Conservation (phyloP, 1,140 invertebrate genomes). For the Lethocerus indicus region DNA sequence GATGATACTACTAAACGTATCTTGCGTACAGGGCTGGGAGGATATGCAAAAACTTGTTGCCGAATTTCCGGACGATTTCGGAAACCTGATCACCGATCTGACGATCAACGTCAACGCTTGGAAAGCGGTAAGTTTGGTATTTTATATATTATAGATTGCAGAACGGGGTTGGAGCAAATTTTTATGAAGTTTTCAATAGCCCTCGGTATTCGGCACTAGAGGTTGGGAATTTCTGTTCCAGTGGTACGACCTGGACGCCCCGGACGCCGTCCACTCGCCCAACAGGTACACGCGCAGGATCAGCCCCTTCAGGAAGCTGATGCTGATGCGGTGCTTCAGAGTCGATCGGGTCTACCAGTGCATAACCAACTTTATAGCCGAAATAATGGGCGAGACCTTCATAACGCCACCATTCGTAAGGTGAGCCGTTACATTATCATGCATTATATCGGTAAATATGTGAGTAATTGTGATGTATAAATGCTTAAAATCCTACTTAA, state of each 20-base stretch:
- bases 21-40: slow-evolving; percentile 3
- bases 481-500: too few species aligned
- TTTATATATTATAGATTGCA: neutral
- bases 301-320: slow-evolving; percentile 49
- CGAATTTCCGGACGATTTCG: slow-evolving; percentile 1
- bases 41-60: neutral
- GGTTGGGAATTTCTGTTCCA: slow-evolving; percentile 23
- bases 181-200: neutral
- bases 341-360: slow-evolving; percentile 68
- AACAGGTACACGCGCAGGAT: slow-evolving; percentile 42
- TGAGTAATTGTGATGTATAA: too few species aligned
- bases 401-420: slow-evolving; percentile 68
- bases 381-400: slow-evolving; percentile 67
- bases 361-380: slow-evolving; percentile 58
- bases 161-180: neutral
- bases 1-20: too few species aligned
- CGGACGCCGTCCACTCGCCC: slow-evolving; percentile 49
- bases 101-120: slow-evolving; percentile 37
- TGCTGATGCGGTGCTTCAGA: slow-evolving; percentile 71
- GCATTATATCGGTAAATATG: too few species aligned
- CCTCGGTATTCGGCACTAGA: neutral
- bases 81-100: slow-evolving; percentile 45
- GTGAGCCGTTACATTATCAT: slow-evolving; percentile 17
- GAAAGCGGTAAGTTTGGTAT: slow-evolving; percentile 36
- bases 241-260: slow-evolving; percentile 69